Percentiles rank a stretch among this genome's conserved stretches.
Evolutionary conservation across 1,140 invertebrate genomes (phyloP).

Genomic region (Oreohelix idahoensis): DNA sequence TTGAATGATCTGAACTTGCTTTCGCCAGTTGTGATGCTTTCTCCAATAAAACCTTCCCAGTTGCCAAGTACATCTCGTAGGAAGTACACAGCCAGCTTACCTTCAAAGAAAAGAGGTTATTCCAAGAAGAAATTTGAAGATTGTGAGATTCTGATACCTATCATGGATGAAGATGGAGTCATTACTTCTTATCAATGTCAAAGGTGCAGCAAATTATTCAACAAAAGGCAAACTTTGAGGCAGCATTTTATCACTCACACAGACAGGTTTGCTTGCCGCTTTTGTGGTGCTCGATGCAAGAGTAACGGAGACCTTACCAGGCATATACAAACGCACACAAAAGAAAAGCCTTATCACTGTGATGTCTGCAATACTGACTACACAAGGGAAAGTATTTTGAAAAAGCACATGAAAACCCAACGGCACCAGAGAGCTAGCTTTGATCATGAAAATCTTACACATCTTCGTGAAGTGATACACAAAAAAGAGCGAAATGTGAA

Average conservation of each 20-base stretch:
- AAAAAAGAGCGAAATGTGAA: not conserved
- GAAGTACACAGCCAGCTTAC: not conserved
- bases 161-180: constrained; percentile 15
- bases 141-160: not conserved
- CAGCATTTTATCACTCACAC: constrained; percentile 41
- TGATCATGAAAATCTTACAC: not conserved
- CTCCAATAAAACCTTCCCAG: not conserved
- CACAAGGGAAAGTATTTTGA: constrained; percentile 36
- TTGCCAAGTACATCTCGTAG: not conserved
- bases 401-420: constrained; percentile 31
- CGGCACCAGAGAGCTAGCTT: not conserved
- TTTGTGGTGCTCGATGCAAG: constrained; percentile 31
- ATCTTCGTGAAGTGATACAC: not conserved
- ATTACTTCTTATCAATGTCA: constrained; percentile 26
- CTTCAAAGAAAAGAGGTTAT: not conserved
- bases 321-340: constrained; percentile 40
- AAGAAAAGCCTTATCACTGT: constrained; percentile 38
- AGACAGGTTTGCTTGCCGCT: constrained; percentile 36
- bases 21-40: not conserved
- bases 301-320: constrained; percentile 35
- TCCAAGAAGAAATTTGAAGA: not conserved
- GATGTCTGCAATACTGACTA: constrained; percentile 35
- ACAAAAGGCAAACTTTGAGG: constrained; percentile 33
- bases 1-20: not conserved
- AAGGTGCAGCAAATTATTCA: constrained; percentile 17